Evolutionary conservation across 2,113 vertebrate genomes (phyloP).

Genomic region (Saccopteryx leptura): DNA sequence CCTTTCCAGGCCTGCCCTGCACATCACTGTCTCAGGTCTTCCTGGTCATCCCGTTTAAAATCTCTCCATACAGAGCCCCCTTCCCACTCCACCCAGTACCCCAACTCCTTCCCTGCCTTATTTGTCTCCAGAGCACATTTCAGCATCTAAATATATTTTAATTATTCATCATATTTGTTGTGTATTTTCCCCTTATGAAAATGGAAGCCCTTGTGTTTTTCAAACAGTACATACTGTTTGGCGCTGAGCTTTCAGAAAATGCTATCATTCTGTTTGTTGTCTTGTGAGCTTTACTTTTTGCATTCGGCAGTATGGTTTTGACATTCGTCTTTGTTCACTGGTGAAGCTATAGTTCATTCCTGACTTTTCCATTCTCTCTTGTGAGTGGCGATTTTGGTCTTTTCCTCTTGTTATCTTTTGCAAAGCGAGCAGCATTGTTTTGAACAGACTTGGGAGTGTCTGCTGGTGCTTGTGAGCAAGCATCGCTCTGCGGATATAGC

Average conservation of each 20-base stretch:
- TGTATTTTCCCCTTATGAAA: background rate
- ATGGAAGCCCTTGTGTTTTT: background rate
- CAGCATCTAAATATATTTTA: background rate
- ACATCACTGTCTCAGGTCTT: background rate
- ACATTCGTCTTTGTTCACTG: conserved; percentile 19
- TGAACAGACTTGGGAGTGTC: background rate
- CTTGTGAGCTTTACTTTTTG: conserved; percentile 23
- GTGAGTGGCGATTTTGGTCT: background rate
- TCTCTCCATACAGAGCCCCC: background rate
- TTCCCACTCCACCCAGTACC: background rate
- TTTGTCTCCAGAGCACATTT: background rate
- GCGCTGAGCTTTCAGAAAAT: background rate
- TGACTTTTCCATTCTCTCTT: background rate
- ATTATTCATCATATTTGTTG: background rate
- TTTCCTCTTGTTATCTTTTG: background rate
- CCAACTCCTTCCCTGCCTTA: background rate
- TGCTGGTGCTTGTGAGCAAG: background rate
- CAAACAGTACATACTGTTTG: background rate
- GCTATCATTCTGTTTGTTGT: background rate
- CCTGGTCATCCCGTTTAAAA: background rate
- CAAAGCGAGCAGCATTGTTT: background rate
- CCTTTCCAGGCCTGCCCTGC: background rate
- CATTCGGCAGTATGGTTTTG: background rate
- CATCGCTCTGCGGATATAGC: background rate
- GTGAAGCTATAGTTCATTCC: background rate